Base-by-base conservation (phyloP, 2,888 invertebrate species). In the Limnephilus lunatus region DNA sequence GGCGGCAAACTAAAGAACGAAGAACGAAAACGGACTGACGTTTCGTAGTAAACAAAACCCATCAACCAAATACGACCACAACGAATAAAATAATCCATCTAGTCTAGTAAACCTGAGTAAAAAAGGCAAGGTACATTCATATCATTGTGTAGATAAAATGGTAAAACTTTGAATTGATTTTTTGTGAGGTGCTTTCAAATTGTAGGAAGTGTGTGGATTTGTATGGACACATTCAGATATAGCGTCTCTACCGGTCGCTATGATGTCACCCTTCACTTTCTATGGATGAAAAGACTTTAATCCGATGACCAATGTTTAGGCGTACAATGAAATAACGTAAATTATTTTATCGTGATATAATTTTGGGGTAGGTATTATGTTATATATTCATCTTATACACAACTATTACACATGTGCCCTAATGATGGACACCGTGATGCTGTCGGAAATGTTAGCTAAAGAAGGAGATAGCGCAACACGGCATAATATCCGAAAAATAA, bases 41-140 rank as follows among this genome's bases (percentile, higher is more conserved):
- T 82, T 82, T 82, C 82, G 82, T 82, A 32, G 82, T 82, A 82
- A 82, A 82, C 31, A 82, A 82, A 32, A 32, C 82, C 19, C 53
- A 68, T 68, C 53, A 68, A 68, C 53, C 19, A 68, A 68, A 68
- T 68, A 68, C 68, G 68, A 68, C 25, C 25, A n/a, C 9, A 68
- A 19, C 9, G 2, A 68, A 9, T 68, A 9, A n/a, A n/a, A 68
- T 0, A 68, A 68, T 25, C 9, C 68, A 9, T 68, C 68, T 68
- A 68, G 68, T 25, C 1, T 68, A 68, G n/a, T n/a, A 68, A 68
- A 68, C 68, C 25, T 7, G 68, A 68, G 68, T n/a, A 68, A 25
- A 68, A 68, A 68, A 25, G 25, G 1, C 25, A 25, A 7, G 0
- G 0, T 9, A 9, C 25, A n/a, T 25, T 68, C 68, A n/a, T 68